Conservation (phyloP, 2,797 vertebrate genomes). For the Ptychobarbus kaznakovi region DNA sequence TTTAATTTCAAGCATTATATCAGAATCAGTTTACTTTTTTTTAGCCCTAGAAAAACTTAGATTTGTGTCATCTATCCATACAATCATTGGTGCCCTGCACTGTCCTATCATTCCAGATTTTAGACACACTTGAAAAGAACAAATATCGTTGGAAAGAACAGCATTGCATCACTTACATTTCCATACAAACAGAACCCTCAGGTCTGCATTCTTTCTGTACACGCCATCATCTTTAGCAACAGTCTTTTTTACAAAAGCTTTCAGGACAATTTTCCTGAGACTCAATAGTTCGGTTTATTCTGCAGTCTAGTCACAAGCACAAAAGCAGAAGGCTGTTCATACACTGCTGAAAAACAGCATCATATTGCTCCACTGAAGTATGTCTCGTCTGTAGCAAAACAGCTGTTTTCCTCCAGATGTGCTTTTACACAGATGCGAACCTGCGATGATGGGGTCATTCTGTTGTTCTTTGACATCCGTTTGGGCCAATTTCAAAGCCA, state of each 20-base stretch:
- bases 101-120: neutral
- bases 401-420: slow-evolving; percentile 49
- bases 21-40: neutral
- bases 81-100: neutral
- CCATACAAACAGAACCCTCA: slow-evolving; percentile 14
- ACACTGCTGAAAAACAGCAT: slow-evolving; percentile 11
- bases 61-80: neutral
- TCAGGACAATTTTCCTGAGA: slow-evolving; percentile 20
- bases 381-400: slow-evolving; percentile 42
- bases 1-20: no score
- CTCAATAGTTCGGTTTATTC: neutral
- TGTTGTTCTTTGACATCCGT: slow-evolving; percentile 22
- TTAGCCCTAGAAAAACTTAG: neutral
- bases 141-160: slow-evolving; percentile 11
- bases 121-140: neutral
- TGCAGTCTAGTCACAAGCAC: slow-evolving; percentile 7
- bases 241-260: slow-evolving; percentile 33
- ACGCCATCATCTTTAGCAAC: slow-evolving; percentile 7
- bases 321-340: slow-evolving; percentile 32
- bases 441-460: slow-evolving; percentile 19
- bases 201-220: neutral
- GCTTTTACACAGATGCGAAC: slow-evolving; percentile 44
- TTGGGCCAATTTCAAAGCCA: slow-evolving; percentile 40
- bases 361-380: neutral
- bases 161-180: slow-evolving; percentile 11